Base-by-base conservation (phyloP, 2,888 invertebrate genomes). In the Dichetophora obliterata region DNA sequence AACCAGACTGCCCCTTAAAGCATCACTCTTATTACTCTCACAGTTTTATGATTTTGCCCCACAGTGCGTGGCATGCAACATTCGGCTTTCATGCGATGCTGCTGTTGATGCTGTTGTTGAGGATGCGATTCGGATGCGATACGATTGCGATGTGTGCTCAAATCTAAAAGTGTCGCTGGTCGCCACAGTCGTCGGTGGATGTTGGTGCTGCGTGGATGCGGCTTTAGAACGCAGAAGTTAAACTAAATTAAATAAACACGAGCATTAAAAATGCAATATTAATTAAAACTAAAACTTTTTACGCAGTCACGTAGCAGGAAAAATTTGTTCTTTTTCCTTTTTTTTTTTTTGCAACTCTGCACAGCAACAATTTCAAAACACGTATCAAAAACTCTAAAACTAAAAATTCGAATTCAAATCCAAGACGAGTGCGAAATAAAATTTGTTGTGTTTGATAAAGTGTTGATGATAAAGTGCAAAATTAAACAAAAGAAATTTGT, bases 131-230 rank as follows among this genome's bases (percentile, higher is more conserved):
- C 71, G 37, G 34, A 24, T 61, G 50, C 68, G 61, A 50, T 68
- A 61, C 48, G 71, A 75, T 54, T 34, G 61, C 57, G 50, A 34
- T 65, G 48, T 68, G 61, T 31, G 27, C 52, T 65, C 66, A 65
- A 75, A 75, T 71, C 61, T 76, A 78, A 72, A 77, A 76, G 77
- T 78, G 76, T 69, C 27, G 54, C 70, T 74, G 77, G 71, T 77
- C 77, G 78, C 76, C 43, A 77, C 78, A 80, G 82, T 81, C 80
- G 79, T 76, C 75, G 77, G 72, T 76, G 54, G 76, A 63, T 75
- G 74, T 66, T 80, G 74, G 78, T 59, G 65, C 79, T 69, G 78
- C 70, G 77, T 79, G 79, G 79, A 27, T 63, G 63, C 43, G 43
- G n/a, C 22, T 16, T 24, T 3, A 8, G 1, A 27, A 22, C 57